Evolutionary conservation across 2,797 vertebrate genomes (phyloP), one percentile per base, ranked within the genome.

Genomic region (Caiman crocodilus): DNA sequence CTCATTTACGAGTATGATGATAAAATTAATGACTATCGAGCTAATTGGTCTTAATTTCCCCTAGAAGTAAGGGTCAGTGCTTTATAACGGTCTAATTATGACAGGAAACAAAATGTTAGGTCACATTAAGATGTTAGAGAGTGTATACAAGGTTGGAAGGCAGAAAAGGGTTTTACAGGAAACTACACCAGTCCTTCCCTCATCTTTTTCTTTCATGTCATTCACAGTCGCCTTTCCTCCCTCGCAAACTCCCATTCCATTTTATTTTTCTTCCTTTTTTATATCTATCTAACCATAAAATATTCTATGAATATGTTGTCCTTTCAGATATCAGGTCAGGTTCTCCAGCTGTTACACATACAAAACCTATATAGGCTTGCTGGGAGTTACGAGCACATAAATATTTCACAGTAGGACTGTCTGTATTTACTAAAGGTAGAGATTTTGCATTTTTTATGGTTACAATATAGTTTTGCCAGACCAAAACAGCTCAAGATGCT

Each of bases 61-160:
- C 63, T 73, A 87, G 84, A 76, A 23, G 15, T 73, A 85, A 63
- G 2, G 30, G 71, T 75, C 85, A 89, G 89, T 76, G 63, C 42
- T 91, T 88, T 76, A 82, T 26, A 90, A n/a, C 50, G 84, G 79
- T 87, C 78, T 86, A 57, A 85, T 7, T 60, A 76, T 30, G 60
- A 94, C n/a, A 92, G 77, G 65, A 92, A 89, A 77, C 60, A 90
- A 90, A 65, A 88, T 58, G 4, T 16, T 5, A 15, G 77, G 87
- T 92, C 82, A 20, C 87, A 82, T 50, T 20, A 57, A 77, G 78
- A 87, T 71, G 50, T 64, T 89, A 89, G 87, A 35, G 67, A 86
- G 76, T 18, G 64, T 32, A 90, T 6, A n/a, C 42, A 59, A 7
- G 81, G 50, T 59, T 84, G 23, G 25, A 84, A 73, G 26, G 16